Conservation (phyloP, 2,888 invertebrate genomes). For the Eupelmus urozonus region DNA sequence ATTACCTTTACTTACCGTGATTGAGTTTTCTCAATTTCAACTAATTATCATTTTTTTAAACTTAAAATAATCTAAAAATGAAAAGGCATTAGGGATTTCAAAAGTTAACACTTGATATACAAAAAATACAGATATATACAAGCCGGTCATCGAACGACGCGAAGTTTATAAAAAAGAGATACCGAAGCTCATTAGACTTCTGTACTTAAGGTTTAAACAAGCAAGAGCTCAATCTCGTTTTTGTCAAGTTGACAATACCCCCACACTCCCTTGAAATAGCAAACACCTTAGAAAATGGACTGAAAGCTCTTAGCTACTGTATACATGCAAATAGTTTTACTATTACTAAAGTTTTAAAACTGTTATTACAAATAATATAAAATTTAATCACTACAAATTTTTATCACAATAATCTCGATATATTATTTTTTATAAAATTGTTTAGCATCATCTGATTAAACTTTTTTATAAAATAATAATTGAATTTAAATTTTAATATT, state of each 20-base stretch:
- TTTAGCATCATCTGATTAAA: too few relatives aligned
- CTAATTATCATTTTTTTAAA: constrained; percentile 34
- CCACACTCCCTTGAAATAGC: constrained; percentile 51
- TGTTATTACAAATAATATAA: too few relatives aligned
- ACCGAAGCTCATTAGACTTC: constrained; percentile 49
- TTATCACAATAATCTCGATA: neutral
- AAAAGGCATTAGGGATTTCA: constrained; percentile 48
- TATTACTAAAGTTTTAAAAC: too few relatives aligned
- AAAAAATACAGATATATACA: constrained; percentile 26
- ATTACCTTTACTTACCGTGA: constrained; percentile 52
- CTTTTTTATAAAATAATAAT: too few relatives aligned
- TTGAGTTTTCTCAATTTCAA: constrained; percentile 39
- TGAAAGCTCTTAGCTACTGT: constrained; percentile 18
- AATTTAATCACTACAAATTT: too few relatives aligned
- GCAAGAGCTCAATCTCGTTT: constrained; percentile 29
- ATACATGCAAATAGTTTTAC: neutral
- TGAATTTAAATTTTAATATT: too few relatives aligned
- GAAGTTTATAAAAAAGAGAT: constrained; percentile 25
- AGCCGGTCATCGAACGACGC: constrained; percentile 40
- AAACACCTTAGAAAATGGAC: constrained; percentile 21
- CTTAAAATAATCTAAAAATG: constrained; percentile 40
- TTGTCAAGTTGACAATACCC: constrained; percentile 61
- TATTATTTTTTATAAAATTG: too few relatives aligned
- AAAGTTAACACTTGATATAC: constrained; percentile 46
- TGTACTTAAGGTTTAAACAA: constrained; percentile 57